phyloP scores from a whole-genome alignment of 2,888 invertebrate species.

The Scaptomyza polygonia region DNA sequence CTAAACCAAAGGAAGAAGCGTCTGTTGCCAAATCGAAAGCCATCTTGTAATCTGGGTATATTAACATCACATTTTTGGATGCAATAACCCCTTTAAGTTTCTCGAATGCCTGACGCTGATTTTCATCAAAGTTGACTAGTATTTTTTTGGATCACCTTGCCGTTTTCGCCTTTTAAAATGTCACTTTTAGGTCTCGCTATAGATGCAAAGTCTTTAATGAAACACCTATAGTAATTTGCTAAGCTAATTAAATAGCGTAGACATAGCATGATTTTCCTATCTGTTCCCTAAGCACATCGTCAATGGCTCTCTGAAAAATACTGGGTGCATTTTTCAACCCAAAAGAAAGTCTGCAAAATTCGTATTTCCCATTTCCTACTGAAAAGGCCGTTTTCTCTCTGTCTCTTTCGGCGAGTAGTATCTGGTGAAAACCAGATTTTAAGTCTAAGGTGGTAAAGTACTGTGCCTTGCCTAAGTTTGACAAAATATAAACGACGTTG shows the following conservation, averaged over 20 bases:
- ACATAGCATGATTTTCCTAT: background rate
- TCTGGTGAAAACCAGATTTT: constrained; percentile 15
- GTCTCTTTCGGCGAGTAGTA: constrained; percentile 13
- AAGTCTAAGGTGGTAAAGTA: no score
- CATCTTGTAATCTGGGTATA: background rate
- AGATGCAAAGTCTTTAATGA: no score
- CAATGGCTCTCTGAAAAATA: background rate
- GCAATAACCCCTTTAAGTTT: background rate
- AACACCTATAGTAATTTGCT: no score
- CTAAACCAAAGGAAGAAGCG: no score
- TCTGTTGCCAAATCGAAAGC: no score
- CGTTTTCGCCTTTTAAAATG: no score
- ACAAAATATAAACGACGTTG: constrained; percentile 6
- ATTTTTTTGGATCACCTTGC: background rate
- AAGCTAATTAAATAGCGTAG: background rate
- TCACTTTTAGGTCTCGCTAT: no score
- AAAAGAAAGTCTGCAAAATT: constrained; percentile 14
- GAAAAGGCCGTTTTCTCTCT: constrained; percentile 15
- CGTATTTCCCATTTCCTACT: constrained; percentile 58
- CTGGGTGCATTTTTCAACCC: background rate
- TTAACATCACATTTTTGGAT: background rate
- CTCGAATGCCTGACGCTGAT: background rate
- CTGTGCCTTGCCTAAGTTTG: constrained; percentile 2
- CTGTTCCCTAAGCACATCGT: background rate
- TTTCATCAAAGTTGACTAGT: background rate